A percentile compares a stretch with the other conserved stretches of the same genome.
Conservation (phyloP, 2,797 vertebrate species). For the Silurus aristotelis region DNA sequence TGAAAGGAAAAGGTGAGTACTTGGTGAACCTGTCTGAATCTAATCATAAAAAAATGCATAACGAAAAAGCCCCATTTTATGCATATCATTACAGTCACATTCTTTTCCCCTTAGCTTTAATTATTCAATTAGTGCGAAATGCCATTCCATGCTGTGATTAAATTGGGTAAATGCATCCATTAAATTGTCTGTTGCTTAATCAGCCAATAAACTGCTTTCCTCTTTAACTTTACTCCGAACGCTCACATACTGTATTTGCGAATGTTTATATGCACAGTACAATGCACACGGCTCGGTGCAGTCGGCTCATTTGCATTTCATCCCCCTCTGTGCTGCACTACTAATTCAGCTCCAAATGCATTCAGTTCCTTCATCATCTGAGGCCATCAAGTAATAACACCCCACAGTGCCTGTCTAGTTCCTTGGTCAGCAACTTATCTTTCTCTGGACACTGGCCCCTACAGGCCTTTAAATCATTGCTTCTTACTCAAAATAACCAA, state of each 20-base stretch:
- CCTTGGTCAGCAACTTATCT: slow-evolving; percentile 59
- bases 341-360: neutral
- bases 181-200: slow-evolving; percentile 75
- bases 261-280: slow-evolving; percentile 67
- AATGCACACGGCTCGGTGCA: neutral
- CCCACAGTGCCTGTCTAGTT: slow-evolving; percentile 70
- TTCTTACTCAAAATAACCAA: slow-evolving; percentile 75
- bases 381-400: slow-evolving; percentile 66
- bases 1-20: slow-evolving; percentile 58
- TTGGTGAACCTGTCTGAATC: slow-evolving; percentile 51
- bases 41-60: slow-evolving; percentile 48
- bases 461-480: slow-evolving; percentile 64
- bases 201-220: slow-evolving; percentile 67
- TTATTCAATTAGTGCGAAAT: slow-evolving; percentile 69
- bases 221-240: slow-evolving; percentile 28
- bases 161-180: slow-evolving; percentile 71
- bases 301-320: neutral
- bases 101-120: slow-evolving; percentile 66
- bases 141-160: slow-evolving; percentile 68
- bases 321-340: neutral
- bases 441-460: slow-evolving; percentile 65
- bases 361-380: slow-evolving; percentile 23
- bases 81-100: slow-evolving; percentile 57
- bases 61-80: slow-evolving; percentile 54
- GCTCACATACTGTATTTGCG: slow-evolving; percentile 59